Percentiles rank a stretch among this genome's conserved stretches.
Conservation (phyloP, 2,888 invertebrate species). For the Pemphredon lugubris region DNA sequence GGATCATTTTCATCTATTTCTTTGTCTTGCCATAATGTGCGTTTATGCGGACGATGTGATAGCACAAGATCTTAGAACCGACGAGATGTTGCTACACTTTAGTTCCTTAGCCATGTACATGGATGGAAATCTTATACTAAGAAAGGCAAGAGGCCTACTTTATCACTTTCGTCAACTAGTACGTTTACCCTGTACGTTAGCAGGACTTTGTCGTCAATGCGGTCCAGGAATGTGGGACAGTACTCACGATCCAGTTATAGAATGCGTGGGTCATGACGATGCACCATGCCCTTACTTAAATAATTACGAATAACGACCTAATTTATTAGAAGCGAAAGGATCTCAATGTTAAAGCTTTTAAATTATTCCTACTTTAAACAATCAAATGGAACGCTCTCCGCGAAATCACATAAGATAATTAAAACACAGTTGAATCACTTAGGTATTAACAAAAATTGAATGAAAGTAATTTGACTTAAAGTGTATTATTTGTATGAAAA, state of each 20-base stretch:
- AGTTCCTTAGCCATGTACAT: conserved; percentile 98
- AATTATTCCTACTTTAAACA: conserved; percentile 32
- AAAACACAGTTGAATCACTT: conserved; percentile 30
- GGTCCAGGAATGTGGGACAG: conserved; percentile 98
- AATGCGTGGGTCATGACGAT: conserved; percentile 89
- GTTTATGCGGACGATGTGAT: conserved; percentile 97
- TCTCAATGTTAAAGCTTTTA: conserved; percentile 32
- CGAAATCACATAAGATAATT: conserved; percentile 34
- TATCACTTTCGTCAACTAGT: conserved; percentile 94
- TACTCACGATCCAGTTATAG: conserved; percentile 92
- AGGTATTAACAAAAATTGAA: conserved; percentile 41
- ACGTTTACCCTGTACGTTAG: conserved; percentile 93
- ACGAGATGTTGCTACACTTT: conserved; percentile 97
- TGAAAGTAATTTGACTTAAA: conserved; percentile 52
- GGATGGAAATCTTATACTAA: conserved; percentile 94
- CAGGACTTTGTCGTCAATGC: conserved; percentile 92
- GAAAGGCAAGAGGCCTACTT: conserved; percentile 95
- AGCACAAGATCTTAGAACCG: conserved; percentile 94
- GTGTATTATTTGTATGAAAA: conserved; percentile 24
- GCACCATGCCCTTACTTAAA: conserved; percentile 82
- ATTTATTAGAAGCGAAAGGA: conserved; percentile 28
- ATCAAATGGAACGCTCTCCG: conserved; percentile 35
- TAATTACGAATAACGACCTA: conserved; percentile 68
- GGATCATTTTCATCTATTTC: conserved; percentile 97
- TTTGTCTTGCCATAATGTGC: conserved; percentile 95